These are phyloP conservation scores for Alexandromys oeconomus DNA, from an alignment of 2,797 vertebrate genomes.

Conservation along the genomic window DNA sequence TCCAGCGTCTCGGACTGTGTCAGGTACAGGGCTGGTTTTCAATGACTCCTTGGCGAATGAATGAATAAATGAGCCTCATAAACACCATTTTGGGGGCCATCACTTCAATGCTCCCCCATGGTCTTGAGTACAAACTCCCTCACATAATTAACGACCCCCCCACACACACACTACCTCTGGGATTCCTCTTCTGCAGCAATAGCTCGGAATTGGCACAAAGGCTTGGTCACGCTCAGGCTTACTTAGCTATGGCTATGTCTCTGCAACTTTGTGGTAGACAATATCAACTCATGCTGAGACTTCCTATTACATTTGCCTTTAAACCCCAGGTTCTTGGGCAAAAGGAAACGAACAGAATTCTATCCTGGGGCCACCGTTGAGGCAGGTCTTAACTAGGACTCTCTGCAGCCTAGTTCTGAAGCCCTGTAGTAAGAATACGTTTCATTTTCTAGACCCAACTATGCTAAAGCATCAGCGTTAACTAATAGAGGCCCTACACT, in stretches of 20 bases:
- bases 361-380: not conserved
- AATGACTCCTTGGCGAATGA: not conserved
- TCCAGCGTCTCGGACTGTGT: not conserved
- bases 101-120: not conserved
- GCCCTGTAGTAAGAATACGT: not conserved
- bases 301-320: not conserved
- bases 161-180: not conserved
- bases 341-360: not conserved
- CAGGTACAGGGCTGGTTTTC: not conserved
- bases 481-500: not conserved
- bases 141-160: not conserved
- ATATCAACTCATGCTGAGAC: not conserved
- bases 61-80: not conserved
- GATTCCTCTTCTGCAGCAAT: not conserved
- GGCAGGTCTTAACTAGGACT: not conserved
- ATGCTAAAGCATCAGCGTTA: not conserved
- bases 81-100: not conserved
- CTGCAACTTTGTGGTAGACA: not conserved
- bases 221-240: not conserved
- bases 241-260: not conserved
- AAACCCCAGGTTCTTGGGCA: slow-evolving; percentile 30
- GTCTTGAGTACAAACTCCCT: not conserved
- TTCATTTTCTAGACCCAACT: not conserved
- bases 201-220: not conserved
- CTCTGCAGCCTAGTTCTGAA: not conserved